Evolutionary conservation across 2,888 invertebrate species (phyloP), one percentile per base, ranked within the genome.

Genomic region (Drosophila longiperda): DNA sequence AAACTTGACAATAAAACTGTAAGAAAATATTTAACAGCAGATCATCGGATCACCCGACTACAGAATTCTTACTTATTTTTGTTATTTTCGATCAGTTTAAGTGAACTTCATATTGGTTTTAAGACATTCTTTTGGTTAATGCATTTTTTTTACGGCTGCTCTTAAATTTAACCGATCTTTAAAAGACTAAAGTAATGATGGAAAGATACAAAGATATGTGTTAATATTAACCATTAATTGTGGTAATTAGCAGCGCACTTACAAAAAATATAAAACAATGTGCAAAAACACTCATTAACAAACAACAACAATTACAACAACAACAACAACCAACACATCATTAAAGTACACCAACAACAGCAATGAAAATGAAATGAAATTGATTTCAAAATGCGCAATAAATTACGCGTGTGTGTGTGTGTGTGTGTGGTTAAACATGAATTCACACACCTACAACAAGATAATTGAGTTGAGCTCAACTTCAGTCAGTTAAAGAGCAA

Each of bases 361-460:
- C 54, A 64, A 36, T 36, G 53, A 67, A 70, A 80, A 66, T 69
- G 73, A 78, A 80, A 77, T 72, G 45, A 82, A 82, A 75, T 75
- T 80, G 75, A 80, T 86, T 86, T 87, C 78, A 82, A 87, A 87
- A 86, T 84, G 57, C 73, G 73, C 64, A 74, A 74, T 75, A 77
- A 71, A 69, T 69, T 53, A 58, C 70, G 32, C 48, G 49, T 20
- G 45, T 48, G 60, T 59, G 52, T 34, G 32, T 54, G 33, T 50
- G 45, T 64, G 26, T 57, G 48, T 42, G 20, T 42, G 45, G 45
- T 15, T 45, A 45, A 26, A 45, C 23, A 15, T 45, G 20, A 20
- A 50, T 29, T 38, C 5, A 50, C 11, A 38, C 49, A 32, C 38
- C 38, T n/a, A 20, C 15, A 29, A 5, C 0, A 12, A 36, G 48